phyloP scores from a whole-genome alignment of 2,888 invertebrate species.

The Spialia ferax region DNA sequence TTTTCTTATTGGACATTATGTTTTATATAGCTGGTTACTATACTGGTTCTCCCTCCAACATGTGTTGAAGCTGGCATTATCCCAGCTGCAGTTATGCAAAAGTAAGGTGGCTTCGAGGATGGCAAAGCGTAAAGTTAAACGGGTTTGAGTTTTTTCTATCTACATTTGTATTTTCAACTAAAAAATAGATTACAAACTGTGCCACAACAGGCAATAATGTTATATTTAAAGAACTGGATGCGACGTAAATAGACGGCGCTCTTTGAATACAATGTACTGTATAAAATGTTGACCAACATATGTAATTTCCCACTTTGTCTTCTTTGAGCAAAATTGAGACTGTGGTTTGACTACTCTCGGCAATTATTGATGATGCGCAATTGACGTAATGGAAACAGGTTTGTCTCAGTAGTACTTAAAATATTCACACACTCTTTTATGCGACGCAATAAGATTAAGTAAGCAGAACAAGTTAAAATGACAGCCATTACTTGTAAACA shows the following conservation, averaged over 20 bases:
- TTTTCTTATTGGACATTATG: slow-evolving; percentile 11
- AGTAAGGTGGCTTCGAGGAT: slow-evolving; percentile 5
- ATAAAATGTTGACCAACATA: slow-evolving; percentile 29
- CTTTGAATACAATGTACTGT: slow-evolving; percentile 24
- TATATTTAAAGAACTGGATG: slow-evolving; percentile 33
- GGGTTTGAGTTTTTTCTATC: slow-evolving; percentile 18
- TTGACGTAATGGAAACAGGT: slow-evolving; percentile 74
- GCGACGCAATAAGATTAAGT: slow-evolving; percentile 8
- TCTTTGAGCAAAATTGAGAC: neutral
- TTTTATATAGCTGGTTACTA: too few relatives aligned
- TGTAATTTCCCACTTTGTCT: slow-evolving; percentile 23
- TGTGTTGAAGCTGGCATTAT: slow-evolving; percentile 19
- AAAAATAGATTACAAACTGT: slow-evolving; percentile 36
- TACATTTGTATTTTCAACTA: slow-evolving; percentile 19
- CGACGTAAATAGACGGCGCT: slow-evolving; percentile 21
- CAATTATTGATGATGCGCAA: slow-evolving; percentile 67
- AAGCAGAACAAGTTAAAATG: slow-evolving; percentile 14
- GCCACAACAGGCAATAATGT: slow-evolving; percentile 8
- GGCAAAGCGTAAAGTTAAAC: slow-evolving; percentile 22
- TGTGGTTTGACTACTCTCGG: slow-evolving; percentile 45
- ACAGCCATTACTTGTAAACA: neutral
- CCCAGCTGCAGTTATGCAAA: slow-evolving; percentile 23
- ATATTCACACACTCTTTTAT: slow-evolving; percentile 36
- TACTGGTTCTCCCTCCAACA: neutral
- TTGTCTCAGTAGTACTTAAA: slow-evolving; percentile 50